phyloP scores from a whole-genome alignment of 2,888 invertebrate genomes.

The Camponotus fellah region DNA sequence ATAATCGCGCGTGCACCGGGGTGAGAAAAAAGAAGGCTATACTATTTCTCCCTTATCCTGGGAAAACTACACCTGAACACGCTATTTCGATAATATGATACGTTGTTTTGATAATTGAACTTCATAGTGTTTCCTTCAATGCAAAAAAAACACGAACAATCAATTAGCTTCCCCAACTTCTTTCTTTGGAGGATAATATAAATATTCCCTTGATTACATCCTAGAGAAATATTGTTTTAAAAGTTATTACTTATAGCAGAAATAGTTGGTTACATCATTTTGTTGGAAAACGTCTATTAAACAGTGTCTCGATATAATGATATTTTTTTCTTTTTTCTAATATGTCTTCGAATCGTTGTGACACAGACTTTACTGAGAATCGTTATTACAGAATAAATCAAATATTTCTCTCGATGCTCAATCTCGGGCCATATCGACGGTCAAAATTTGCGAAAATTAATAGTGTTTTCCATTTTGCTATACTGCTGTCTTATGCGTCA shows the following conservation, averaged over 20 bases:
- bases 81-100: not conserved
- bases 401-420: not conserved
- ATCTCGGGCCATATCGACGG: not conserved
- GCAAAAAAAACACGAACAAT: not conserved
- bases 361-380: not conserved
- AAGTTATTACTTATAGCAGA: not conserved
- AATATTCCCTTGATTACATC: not conserved
- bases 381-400: slow-evolving; percentile 19
- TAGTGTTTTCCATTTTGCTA: not conserved
- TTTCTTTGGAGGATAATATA: not conserved
- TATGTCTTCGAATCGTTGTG: not conserved
- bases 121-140: not conserved
- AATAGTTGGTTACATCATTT: too few species aligned
- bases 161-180: not conserved
- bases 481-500: not conserved
- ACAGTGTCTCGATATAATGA: not conserved
- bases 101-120: slow-evolving; percentile 21
- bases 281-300: not conserved
- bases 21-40: not conserved
- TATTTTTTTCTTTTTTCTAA: not conserved
- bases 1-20: not conserved
- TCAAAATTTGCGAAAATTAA: slow-evolving; percentile 16
- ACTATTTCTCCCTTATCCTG: not conserved
- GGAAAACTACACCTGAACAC: slow-evolving; percentile 2
- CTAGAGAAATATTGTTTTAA: slow-evolving; percentile 17